phyloP scores from a whole-genome alignment of 2,888 invertebrate species.

The Liopterus haemorrhoidalis region DNA sequence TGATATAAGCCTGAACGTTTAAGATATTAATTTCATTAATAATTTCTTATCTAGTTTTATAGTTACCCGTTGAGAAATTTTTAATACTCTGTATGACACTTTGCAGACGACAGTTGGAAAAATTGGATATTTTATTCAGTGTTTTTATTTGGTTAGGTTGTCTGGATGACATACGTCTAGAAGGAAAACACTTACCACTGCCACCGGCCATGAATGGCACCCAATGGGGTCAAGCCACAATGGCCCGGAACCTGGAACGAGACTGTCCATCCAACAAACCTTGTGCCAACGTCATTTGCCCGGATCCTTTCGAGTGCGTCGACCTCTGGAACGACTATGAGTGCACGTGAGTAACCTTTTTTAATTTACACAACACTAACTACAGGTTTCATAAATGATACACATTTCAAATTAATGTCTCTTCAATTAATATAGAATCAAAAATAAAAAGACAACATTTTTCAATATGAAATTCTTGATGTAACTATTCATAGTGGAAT shows the following conservation, averaged over 20 bases:
- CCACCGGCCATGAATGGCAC: constrained; percentile 93
- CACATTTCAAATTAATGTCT: too few relatives aligned
- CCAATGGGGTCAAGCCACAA: constrained; percentile 92
- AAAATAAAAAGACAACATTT: too few relatives aligned
- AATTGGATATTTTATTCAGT: constrained; percentile 5
- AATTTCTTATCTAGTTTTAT: not conserved
- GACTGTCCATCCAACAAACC: constrained; percentile 94
- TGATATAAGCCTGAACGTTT: not conserved
- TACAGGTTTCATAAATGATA: too few relatives aligned
- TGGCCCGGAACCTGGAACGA: constrained; percentile 84
- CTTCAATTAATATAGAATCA: too few relatives aligned
- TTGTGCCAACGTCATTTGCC: constrained; percentile 89
- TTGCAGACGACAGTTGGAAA: constrained; percentile 3
- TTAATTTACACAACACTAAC: too few relatives aligned
- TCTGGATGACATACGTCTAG: constrained; percentile 77
- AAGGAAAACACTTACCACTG: constrained; percentile 90
- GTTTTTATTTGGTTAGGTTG: constrained; percentile 53
- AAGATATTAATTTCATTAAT: constrained; percentile 1
- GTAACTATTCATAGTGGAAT: too few relatives aligned
- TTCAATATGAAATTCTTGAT: too few relatives aligned
- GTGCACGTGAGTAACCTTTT: constrained; percentile 84
- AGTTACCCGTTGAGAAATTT: constrained; percentile 2
- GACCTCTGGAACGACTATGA: constrained; percentile 98
- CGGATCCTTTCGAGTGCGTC: constrained; percentile 88
- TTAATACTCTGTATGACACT: too few relatives aligned